Evolutionary conservation across 2,113 vertebrate genomes (phyloP).

Genomic region (Neopipo cinnamomea): DNA sequence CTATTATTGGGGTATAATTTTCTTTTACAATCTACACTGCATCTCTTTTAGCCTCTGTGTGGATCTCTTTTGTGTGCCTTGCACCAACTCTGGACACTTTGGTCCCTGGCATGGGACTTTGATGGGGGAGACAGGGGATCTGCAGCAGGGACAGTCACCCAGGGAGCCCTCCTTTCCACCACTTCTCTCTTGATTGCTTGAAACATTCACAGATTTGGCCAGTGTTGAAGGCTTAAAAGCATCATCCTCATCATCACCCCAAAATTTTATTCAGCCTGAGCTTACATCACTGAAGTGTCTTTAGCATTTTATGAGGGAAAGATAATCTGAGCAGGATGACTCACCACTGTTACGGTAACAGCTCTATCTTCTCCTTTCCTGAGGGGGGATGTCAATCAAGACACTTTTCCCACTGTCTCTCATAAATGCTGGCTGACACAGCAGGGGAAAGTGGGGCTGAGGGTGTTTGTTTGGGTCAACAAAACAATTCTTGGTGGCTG

Average conservation of each 20-base stretch:
- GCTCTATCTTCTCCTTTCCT: background rate
- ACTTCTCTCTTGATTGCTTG: background rate
- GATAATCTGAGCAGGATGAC: background rate
- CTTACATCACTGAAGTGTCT: background rate
- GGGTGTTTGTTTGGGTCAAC: rapidly evolving
- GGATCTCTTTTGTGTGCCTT: background rate
- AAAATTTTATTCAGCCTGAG: background rate
- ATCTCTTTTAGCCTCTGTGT: background rate
- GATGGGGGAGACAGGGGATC: rapidly evolving
- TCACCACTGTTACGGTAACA: rapidly evolving
- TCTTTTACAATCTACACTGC: conserved; percentile 46
- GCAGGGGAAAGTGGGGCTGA: background rate
- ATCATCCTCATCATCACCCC: background rate
- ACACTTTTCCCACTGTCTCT: background rate
- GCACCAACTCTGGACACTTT: background rate
- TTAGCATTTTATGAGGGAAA: background rate
- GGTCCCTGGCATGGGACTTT: background rate
- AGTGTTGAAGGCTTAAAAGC: background rate
- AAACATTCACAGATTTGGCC: background rate
- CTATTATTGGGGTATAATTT: conserved; percentile 56
- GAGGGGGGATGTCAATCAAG: background rate
- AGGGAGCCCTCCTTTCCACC: background rate
- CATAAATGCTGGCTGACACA: background rate
- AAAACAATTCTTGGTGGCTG: background rate
- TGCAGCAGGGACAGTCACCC: background rate